Base-by-base conservation (phyloP, 92 coral and sea anemone species). In the Epizoanthus illoricatus region DNA sequence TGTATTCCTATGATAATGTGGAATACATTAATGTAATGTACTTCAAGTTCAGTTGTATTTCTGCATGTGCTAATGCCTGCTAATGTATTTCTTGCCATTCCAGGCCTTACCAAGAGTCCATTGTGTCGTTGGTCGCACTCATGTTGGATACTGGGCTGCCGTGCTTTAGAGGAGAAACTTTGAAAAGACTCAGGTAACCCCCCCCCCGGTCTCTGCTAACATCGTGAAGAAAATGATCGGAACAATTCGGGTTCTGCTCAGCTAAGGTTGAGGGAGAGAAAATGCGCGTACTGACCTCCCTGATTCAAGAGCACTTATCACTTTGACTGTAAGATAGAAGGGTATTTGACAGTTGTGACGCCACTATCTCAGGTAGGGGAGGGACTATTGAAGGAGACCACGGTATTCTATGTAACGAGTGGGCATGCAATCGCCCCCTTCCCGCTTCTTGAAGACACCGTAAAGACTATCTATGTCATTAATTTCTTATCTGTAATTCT, bases 101-200 rank as follows among this genome's bases (percentile, higher is more conserved):
- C 87, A 95, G 99, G 67, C 99, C 99, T 12, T 97, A 93, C 89
- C 99, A 97, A 71, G 99, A 97, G 74, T 94, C 93, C 55, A 90
- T 97, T 61, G 99, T 97, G 65, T 94, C 99, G 5, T 90, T 97
- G 13, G 99, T 97, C 4, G 99, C 99, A 4, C 86, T 97, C 45
- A 97, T 97, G 99, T 86, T 97, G 73, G 99, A 97, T 82, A 97
- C 99, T 4, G 99, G 99, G 11, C 89, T 97, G 55, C 99, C 99
- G 18, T 97, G 99, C 88, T 97, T 97, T 86, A 89, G 99, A 85
- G 99, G 99, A 55, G 99, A 97, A 71, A 97, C 99, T 4, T 80
- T 97, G 13, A 96, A 93, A 80, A 89, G 99, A 85, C 88, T 96
- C 20, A 89, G 99, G 99, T 93, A 61, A 78, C 69, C 40, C 41